Evolutionary conservation across 2,888 invertebrate species (phyloP).

Genomic region (Ophioninae sp.): DNA sequence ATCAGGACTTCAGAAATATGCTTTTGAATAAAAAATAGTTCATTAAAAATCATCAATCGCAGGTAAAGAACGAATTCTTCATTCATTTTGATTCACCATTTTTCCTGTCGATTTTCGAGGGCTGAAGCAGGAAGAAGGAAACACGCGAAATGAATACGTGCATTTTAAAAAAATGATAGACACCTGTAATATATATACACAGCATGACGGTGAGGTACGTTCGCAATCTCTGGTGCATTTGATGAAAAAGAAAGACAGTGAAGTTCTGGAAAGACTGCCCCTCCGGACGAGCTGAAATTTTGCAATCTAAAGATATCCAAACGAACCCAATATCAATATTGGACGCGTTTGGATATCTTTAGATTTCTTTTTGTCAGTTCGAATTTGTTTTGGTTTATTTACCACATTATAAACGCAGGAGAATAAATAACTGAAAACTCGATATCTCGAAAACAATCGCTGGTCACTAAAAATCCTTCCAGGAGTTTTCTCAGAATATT

Average conservation of each 20-base stretch:
- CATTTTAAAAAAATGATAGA: constrained; percentile 54
- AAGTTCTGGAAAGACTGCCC: too few relatives aligned
- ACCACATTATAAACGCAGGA: too few relatives aligned
- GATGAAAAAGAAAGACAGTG: constrained; percentile 16
- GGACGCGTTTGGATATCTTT: too few relatives aligned
- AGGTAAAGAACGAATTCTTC: neutral
- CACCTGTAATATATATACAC: constrained; percentile 59
- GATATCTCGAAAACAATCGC: too few relatives aligned
- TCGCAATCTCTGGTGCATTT: constrained; percentile 43
- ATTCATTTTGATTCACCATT: neutral
- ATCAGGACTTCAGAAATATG: constrained; percentile 84
- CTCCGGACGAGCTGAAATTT: too few relatives aligned
- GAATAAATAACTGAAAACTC: too few relatives aligned
- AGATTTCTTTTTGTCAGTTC: too few relatives aligned
- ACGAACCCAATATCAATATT: too few relatives aligned
- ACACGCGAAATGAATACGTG: constrained; percentile 71
- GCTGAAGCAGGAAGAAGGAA: neutral
- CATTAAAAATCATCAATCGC: neutral
- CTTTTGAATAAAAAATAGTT: constrained; percentile 80
- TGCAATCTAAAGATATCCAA: too few relatives aligned
- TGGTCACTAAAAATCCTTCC: too few relatives aligned
- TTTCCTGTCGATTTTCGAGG: neutral
- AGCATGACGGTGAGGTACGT: constrained; percentile 40
- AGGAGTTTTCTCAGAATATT: too few relatives aligned
- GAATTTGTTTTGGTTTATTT: too few relatives aligned